Base-by-base conservation (phyloP, 2,888 invertebrate genomes). In the Prosopocoilus inquinatus region DNA sequence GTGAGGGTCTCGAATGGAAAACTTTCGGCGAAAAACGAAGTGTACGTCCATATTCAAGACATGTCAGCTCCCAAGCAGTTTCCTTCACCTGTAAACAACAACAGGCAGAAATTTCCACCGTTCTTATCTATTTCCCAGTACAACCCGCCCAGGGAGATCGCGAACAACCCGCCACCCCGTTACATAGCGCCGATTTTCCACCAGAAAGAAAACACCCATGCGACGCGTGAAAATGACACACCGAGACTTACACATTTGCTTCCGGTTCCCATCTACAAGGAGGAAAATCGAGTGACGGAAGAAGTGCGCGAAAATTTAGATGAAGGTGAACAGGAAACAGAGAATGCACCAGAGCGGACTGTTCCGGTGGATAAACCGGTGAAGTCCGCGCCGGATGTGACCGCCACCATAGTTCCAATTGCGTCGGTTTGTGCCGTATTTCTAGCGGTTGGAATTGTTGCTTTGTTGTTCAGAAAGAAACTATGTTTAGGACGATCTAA, bases 391-490 rank as follows among this genome's bases (percentile, higher is more conserved):
- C 79, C 77, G 49, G 84, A 86, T 61, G 75, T 87, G 43, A 80
- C 86, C 39, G 78, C 85, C 60, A 86, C 89, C 41, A 77, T 91
- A 47, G 83, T 91, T 65, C 89, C 91, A 1, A 78, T 91, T 47
- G 80, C 87, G 16, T 86, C 87, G 8, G 84, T 90, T 46, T 85
- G 85, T 65, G 86, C 82, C 2, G 79, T 92, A 46, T 84, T 91
- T 55, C 75, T 88, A 2, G 83, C 87, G 13, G 84, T 87, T 2
- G 85, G 13, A 81, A 32, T 83, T 43, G 83, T 88, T 1, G 82
- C 86, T 11, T 82, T 89, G 66, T 82, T 90, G 53, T 86, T 89
- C 63, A 85, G 89, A 64, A 87, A 84, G 70, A 88, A 85, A 67
- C 83, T 90, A 57, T 87, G 85, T 67, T 73, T 79, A 36, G 82